A percentile compares a stretch with the other conserved stretches of the same genome.
These are phyloP conservation scores for Drosophila gaucha DNA, from an alignment of 2,888 invertebrate genomes.

Conservation along the genomic window DNA sequence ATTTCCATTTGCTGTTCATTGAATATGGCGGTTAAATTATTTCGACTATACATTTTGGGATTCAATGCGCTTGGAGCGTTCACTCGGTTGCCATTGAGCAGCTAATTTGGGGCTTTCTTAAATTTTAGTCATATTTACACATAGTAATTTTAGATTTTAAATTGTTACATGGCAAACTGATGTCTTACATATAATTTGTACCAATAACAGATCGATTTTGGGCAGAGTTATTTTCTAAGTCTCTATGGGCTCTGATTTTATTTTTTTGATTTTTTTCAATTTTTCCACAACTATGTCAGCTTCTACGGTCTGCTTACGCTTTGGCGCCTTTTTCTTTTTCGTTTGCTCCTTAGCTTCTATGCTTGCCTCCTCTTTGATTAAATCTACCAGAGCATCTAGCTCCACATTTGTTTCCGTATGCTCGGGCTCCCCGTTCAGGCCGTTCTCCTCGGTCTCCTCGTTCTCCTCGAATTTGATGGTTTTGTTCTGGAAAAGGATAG, in stretches of 20 bases:
- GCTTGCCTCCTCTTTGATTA: constrained; percentile 65
- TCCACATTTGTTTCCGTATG: constrained; percentile 42
- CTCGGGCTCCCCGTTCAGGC: constrained; percentile 33
- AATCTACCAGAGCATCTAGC: constrained; percentile 64
- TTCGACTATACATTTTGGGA: neutral
- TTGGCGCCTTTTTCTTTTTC: constrained; percentile 47
- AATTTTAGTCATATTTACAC: too few species aligned
- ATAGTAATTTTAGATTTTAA: neutral
- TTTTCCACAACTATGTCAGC: constrained; percentile 19
- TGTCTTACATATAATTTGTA: constrained; percentile 31
- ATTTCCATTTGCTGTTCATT: constrained; percentile 3
- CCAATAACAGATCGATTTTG: constrained; percentile 16
- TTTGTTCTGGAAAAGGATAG: constrained; percentile 49
- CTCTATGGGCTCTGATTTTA: constrained; percentile 68
- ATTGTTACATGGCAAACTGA: constrained; percentile 14
- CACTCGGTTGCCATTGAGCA: neutral
- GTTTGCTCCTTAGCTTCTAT: neutral
- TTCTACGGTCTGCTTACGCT: constrained; percentile 49
- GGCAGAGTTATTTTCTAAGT: neutral
- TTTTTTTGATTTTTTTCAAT: constrained; percentile 60
- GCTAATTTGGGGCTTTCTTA: neutral
- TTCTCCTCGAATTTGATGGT: constrained; percentile 39
- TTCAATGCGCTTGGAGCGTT: neutral
- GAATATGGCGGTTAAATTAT: neutral
- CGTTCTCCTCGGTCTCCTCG: constrained; percentile 5